Evolutionary conservation across 2,888 invertebrate species (phyloP).

Genomic region (Drosophila merina): DNA sequence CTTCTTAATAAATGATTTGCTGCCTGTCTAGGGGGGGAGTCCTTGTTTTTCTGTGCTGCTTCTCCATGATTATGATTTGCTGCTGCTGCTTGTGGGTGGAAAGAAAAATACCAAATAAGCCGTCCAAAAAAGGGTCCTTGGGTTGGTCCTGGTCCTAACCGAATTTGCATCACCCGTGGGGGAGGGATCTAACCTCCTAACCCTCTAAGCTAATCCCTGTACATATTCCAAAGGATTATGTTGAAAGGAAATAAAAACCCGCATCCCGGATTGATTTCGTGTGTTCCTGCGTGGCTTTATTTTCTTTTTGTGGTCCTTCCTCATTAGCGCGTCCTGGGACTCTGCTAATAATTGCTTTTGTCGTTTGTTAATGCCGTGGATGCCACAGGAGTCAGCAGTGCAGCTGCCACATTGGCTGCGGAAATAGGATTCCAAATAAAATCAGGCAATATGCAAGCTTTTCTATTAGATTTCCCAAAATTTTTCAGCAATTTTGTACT

Average conservation of each 20-base stretch:
- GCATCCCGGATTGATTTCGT: constrained; percentile 39
- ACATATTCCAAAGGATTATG: constrained; percentile 22
- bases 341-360: constrained; percentile 69
- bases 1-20: constrained; percentile 54
- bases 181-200: neutral
- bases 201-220: too few species aligned
- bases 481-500: neutral
- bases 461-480: constrained; percentile 7
- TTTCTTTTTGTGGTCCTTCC: constrained; percentile 4
- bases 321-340: constrained; percentile 48
- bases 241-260: constrained; percentile 11
- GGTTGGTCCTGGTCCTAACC: constrained; percentile 5
- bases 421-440: constrained; percentile 32
- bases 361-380: constrained; percentile 44
- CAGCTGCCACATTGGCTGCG: constrained; percentile 11
- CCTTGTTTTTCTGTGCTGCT: constrained; percentile 2
- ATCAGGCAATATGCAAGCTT: constrained; percentile 10
- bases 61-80: constrained; percentile 58
- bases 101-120: constrained; percentile 73
- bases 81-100: constrained; percentile 40
- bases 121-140: constrained; percentile 43
- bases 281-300: neutral
- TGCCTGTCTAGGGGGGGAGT: constrained; percentile 2
- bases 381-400: constrained; percentile 5
- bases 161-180: constrained; percentile 26